These are phyloP conservation scores for Pogonomyrmex barbatus DNA, from an alignment of 1,140 invertebrate species.

Conservation along the genomic window DNA sequence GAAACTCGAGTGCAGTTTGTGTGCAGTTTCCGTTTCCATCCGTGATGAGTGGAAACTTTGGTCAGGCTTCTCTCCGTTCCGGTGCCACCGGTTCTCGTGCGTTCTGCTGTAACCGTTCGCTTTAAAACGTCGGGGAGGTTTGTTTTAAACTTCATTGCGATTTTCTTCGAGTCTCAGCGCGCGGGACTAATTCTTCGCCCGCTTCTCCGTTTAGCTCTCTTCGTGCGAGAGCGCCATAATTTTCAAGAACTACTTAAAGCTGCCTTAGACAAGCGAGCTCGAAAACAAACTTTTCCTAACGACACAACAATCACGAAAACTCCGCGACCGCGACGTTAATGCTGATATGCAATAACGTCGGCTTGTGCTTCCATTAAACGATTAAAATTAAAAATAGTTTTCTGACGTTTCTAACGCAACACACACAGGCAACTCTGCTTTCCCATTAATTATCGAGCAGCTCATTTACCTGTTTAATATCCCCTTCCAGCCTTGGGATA, in stretches of 20 bases:
- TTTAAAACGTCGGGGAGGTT: slow-evolving; percentile 47
- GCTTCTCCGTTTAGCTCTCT: slow-evolving; percentile 40
- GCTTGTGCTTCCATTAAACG: slow-evolving; percentile 29
- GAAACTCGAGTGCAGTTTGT: slow-evolving; percentile 58
- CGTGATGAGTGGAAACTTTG: slow-evolving; percentile 58
- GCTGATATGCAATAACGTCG: slow-evolving; percentile 31
- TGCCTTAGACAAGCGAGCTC: slow-evolving; percentile 44
- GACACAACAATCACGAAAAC: slow-evolving; percentile 47
- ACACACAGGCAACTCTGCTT: neutral
- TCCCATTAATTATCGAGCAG: neutral
- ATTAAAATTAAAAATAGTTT: slow-evolving; percentile 37
- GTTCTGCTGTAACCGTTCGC: slow-evolving; percentile 23
- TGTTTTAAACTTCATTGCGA: slow-evolving; percentile 67
- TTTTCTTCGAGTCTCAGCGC: slow-evolving; percentile 66
- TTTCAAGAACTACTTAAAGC: slow-evolving; percentile 62
- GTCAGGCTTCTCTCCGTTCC: slow-evolving; percentile 46
- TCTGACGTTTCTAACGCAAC: neutral
- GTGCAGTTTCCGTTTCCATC: slow-evolving; percentile 63
- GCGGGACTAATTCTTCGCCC: slow-evolving; percentile 51
- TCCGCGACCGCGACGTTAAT: slow-evolving; percentile 38
- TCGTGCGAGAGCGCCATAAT: slow-evolving; percentile 53
- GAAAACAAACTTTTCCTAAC: slow-evolving; percentile 60
- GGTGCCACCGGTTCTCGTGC: slow-evolving; percentile 33
- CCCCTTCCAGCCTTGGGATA: neutral
- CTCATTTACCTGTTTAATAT: neutral